Evolutionary conservation across 2,113 vertebrate species (phyloP).

Genomic region (Sphyrna mokarran): DNA sequence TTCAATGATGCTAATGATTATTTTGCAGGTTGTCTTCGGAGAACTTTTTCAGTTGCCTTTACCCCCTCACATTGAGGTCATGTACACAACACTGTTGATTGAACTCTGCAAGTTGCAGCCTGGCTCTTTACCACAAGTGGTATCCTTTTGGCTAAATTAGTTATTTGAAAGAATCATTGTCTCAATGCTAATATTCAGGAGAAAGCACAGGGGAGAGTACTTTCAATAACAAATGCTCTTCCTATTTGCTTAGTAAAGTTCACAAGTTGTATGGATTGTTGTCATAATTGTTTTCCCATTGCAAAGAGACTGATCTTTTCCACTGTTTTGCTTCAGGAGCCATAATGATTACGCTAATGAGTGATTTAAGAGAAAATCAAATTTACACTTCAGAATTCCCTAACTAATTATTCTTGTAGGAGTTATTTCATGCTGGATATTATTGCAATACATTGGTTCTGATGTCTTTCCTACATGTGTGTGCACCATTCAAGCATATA

Average conservation of each 20-base stretch:
- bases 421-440: background rate
- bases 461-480: background rate
- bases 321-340: background rate
- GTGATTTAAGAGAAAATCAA: background rate
- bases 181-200: background rate
- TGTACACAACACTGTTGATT: slow-evolving; percentile 94
- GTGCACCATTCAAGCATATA: background rate
- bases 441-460: background rate
- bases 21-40: slow-evolving; percentile 81
- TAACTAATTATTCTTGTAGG: background rate
- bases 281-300: background rate
- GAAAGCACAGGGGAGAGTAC: background rate
- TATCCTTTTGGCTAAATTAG: slow-evolving; percentile 67
- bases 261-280: background rate
- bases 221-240: background rate
- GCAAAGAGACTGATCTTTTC: too few relatives aligned
- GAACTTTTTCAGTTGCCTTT: slow-evolving; percentile 84
- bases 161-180: background rate
- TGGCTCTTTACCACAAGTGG: slow-evolving; percentile 92
- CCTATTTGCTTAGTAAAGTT: background rate
- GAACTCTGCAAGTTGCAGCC: slow-evolving; percentile 96
- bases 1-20: background rate
- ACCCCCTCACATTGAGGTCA: slow-evolving; percentile 85
- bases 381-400: background rate
- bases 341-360: background rate